Evolutionary conservation across 2,113 vertebrate genomes (phyloP).

Genomic region (Salvelinus sp.): DNA sequence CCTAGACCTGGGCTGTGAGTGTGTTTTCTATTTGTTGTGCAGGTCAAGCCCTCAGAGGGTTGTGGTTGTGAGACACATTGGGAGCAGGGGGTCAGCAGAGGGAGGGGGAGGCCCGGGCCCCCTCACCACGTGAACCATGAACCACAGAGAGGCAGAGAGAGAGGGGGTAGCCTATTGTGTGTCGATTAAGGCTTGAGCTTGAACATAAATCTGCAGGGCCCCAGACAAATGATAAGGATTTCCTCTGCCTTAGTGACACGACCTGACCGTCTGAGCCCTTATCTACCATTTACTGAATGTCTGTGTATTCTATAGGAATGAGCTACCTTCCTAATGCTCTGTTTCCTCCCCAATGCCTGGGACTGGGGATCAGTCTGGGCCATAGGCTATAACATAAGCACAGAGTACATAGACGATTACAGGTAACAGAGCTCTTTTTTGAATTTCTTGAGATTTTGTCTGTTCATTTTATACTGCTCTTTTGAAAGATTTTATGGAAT

Average conservation of each 20-base stretch:
- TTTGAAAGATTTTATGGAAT: background rate
- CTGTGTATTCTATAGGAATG: background rate
- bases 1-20: background rate
- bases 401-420: no score
- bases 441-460: background rate
- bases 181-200: conserved; percentile 65
- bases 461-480: background rate
- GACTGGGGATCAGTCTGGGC: background rate
- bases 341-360: background rate
- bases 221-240: conserved; percentile 69
- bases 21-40: conserved; percentile 7
- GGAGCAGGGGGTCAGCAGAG: conserved; percentile 63
- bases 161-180: conserved; percentile 15
- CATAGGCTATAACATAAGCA: background rate
- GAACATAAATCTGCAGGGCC: conserved; percentile 65
- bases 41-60: conserved; percentile 61
- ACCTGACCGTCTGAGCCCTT: conserved; percentile 55
- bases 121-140: conserved; percentile 70
- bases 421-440: no score
- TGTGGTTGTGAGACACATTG: conserved; percentile 55
- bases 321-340: background rate
- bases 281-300: conserved; percentile 32
- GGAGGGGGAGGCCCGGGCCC: conserved; percentile 45
- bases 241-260: conserved; percentile 58
- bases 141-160: conserved; percentile 39